Conservation (phyloP, 2,888 invertebrate species). For the Drosophila diplacantha region DNA sequence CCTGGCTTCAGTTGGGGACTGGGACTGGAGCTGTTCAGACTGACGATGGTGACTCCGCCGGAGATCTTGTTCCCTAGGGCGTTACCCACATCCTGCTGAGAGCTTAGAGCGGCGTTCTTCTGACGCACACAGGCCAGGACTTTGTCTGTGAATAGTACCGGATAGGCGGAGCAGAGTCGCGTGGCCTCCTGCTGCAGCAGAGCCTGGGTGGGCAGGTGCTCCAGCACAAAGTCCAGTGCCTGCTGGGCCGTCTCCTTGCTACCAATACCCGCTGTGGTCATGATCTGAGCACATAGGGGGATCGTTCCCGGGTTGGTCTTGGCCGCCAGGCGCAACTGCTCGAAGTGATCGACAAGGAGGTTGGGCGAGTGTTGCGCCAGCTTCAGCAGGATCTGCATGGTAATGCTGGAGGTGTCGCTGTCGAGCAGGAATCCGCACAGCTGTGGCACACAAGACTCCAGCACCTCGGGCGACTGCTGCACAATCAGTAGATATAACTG, state of each 20-base stretch:
- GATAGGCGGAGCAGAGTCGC: constrained; percentile 87
- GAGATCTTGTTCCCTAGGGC: constrained; percentile 83
- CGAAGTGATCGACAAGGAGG: constrained; percentile 84
- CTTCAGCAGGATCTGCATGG: constrained; percentile 86
- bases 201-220: constrained; percentile 85
- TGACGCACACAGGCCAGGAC: constrained; percentile 86
- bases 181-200: constrained; percentile 89
- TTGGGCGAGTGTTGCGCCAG: constrained; percentile 85
- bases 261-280: constrained; percentile 85
- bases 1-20: constrained; percentile 72
- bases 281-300: constrained; percentile 84
- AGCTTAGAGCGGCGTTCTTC: constrained; percentile 79
- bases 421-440: constrained; percentile 85
- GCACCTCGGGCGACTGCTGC: constrained; percentile 83
- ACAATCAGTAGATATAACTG: constrained; percentile 90
- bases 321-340: constrained; percentile 83
- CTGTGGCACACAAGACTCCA: constrained; percentile 89
- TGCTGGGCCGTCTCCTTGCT: constrained; percentile 89
- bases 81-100: constrained; percentile 80
- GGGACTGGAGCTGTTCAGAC: constrained; percentile 80
- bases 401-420: constrained; percentile 81
- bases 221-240: constrained; percentile 88
- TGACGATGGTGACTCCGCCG: constrained; percentile 88
- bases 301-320: constrained; percentile 83
- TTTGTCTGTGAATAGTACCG: constrained; percentile 88